A percentile compares a stretch with the other conserved stretches of the same genome.
Evolutionary conservation across 2,797 vertebrate genomes (phyloP).

Genomic region (Anguilla marmorata): DNA sequence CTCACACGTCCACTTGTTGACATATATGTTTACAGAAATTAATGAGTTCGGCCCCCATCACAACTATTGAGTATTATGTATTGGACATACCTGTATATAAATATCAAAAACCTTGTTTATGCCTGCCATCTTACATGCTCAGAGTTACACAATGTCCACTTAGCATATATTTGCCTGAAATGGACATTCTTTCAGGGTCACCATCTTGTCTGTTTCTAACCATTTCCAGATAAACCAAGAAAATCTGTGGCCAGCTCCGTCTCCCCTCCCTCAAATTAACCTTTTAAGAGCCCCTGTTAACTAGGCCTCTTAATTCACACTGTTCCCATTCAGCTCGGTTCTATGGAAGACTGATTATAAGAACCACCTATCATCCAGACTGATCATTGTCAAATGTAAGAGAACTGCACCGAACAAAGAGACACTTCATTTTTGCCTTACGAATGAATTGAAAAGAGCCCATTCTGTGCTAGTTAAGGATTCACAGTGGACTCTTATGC

Average conservation of each 20-base stretch:
- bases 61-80: too few species aligned
- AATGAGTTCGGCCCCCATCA: too few species aligned
- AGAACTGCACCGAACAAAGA: not conserved
- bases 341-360: slow-evolving; percentile 2
- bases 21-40: too few species aligned
- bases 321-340: not conserved
- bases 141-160: too few species aligned
- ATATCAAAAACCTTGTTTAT: too few species aligned
- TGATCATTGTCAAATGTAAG: not conserved
- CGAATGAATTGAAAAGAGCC: not conserved
- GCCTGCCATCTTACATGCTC: too few species aligned
- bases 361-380: not conserved
- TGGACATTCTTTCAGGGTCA: not conserved
- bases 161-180: not conserved
- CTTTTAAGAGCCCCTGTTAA: not conserved
- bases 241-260: not conserved
- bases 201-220: not conserved
- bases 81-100: too few species aligned
- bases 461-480: not conserved
- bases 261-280: not conserved
- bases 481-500: not conserved
- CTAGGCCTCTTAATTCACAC: not conserved
- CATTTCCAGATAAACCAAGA: not conserved
- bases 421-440: not conserved
- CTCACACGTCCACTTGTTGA: too few species aligned